phyloP scores from a whole-genome alignment of 2,113 vertebrate genomes.

The Mastomys natalensis region DNA sequence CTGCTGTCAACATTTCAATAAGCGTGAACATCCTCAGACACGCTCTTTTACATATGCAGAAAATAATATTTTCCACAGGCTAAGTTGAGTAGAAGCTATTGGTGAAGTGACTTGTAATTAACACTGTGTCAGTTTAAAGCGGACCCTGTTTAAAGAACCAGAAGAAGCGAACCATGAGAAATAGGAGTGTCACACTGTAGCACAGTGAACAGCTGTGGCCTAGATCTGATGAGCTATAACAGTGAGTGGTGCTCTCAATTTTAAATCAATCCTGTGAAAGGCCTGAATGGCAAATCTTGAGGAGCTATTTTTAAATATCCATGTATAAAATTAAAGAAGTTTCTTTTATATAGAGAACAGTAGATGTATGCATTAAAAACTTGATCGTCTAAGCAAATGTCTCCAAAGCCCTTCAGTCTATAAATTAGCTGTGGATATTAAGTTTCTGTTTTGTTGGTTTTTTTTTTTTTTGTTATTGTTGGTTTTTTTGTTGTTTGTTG shows the following conservation, averaged over 20 bases:
- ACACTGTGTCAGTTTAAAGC: conserved; percentile 32
- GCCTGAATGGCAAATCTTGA: conserved; percentile 51
- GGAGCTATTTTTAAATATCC: conserved; percentile 61
- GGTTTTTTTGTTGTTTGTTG: neutral
- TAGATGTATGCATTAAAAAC: conserved; percentile 4
- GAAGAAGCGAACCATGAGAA: conserved; percentile 22
- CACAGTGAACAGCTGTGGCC: conserved; percentile 67
- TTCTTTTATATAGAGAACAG: conserved; percentile 13
- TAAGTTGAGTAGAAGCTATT: conserved; percentile 1
- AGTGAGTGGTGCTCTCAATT: conserved; percentile 35
- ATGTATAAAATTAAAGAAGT: conserved; percentile 52
- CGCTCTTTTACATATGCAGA: conserved; percentile 16
- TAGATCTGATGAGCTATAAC: conserved; percentile 46
- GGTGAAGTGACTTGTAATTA: conserved; percentile 2
- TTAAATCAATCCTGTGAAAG: conserved; percentile 61
- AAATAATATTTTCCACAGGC: conserved; percentile 43
- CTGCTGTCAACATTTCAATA: neutral
- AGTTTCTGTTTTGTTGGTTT: no score
- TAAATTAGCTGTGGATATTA: neutral
- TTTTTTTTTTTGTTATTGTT: no score
- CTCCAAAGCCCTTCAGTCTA: neutral
- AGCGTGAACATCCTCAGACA: neutral
- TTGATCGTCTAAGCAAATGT: conserved; percentile 6
- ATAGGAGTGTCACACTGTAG: conserved; percentile 1
- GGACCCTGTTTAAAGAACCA: conserved; percentile 52